Evolutionary conservation across 2,797 vertebrate genomes (phyloP).

Genomic region (Myotis findleyi): DNA sequence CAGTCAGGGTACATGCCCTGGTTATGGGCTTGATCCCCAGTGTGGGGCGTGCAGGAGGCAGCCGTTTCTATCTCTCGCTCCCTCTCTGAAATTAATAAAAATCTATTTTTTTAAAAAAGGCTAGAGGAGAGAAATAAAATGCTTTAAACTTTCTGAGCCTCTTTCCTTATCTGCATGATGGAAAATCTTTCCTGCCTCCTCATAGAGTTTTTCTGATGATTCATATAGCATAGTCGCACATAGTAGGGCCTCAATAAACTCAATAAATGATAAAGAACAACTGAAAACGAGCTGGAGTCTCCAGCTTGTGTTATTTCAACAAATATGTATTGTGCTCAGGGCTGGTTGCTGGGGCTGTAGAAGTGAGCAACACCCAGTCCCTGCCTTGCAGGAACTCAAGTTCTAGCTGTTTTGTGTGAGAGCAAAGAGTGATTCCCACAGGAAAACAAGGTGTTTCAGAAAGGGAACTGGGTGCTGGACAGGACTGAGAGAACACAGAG

Average conservation of each 20-base stretch:
- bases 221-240: neutral
- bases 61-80: neutral
- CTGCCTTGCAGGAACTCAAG: neutral
- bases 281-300: neutral
- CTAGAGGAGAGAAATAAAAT: neutral
- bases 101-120: neutral
- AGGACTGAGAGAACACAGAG: neutral
- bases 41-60: no score
- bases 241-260: neutral
- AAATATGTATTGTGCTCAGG: neutral
- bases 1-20: no score
- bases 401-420: neutral
- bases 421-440: neutral
- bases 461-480: neutral
- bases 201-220: neutral
- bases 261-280: neutral
- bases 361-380: neutral
- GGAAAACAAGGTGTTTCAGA: neutral
- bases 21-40: no score
- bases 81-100: neutral
- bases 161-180: neutral
- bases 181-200: neutral
- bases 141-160: neutral
- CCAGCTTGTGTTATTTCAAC: neutral
- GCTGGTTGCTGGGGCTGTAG: neutral